phyloP scores from a whole-genome alignment of 2,888 invertebrate genomes.

The Kryphioiulus occultus region DNA sequence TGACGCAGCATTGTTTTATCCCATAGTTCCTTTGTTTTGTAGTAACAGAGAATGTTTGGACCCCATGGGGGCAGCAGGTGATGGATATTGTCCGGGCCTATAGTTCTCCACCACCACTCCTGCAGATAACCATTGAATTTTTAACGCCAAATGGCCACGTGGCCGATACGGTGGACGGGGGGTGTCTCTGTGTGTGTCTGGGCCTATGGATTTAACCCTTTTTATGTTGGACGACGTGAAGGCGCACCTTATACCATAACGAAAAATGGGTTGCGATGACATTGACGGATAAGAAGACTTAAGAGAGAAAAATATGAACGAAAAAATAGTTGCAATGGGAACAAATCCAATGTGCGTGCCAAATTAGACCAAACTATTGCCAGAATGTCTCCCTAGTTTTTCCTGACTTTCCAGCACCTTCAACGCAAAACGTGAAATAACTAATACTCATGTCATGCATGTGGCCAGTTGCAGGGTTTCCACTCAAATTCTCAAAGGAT shows the following conservation, averaged over 20 bases:
- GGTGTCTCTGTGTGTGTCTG: slow-evolving; percentile 26
- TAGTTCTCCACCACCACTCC: slow-evolving; percentile 27
- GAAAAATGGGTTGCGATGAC: slow-evolving; percentile 25
- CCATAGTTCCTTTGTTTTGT: slow-evolving; percentile 35
- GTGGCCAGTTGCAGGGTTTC: too few relatives aligned
- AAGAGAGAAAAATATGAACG: neutral
- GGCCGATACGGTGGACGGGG: slow-evolving; percentile 9
- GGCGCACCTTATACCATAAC: slow-evolving; percentile 24
- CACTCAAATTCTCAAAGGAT: too few relatives aligned
- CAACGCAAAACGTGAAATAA: neutral
- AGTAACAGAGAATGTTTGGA: slow-evolving; percentile 35
- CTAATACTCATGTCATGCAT: neutral
- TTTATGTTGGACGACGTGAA: neutral
- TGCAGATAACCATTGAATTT: slow-evolving; percentile 9
- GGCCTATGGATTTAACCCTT: slow-evolving; percentile 3
- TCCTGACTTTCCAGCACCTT: neutral
- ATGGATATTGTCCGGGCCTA: slow-evolving; percentile 35
- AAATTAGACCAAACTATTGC: neutral
- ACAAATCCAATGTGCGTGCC: neutral
- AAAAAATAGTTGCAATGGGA: neutral
- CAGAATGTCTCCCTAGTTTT: neutral
- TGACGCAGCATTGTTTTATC: slow-evolving; percentile 35
- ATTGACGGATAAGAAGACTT: slow-evolving; percentile 27
- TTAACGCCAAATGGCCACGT: slow-evolving; percentile 26
- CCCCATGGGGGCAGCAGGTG: slow-evolving; percentile 31